A percentile compares a stretch with the other conserved stretches of the same genome.
These are phyloP conservation scores for Halotydeus destructor DNA, from an alignment of 1,140 invertebrate species.

Conservation along the genomic window DNA sequence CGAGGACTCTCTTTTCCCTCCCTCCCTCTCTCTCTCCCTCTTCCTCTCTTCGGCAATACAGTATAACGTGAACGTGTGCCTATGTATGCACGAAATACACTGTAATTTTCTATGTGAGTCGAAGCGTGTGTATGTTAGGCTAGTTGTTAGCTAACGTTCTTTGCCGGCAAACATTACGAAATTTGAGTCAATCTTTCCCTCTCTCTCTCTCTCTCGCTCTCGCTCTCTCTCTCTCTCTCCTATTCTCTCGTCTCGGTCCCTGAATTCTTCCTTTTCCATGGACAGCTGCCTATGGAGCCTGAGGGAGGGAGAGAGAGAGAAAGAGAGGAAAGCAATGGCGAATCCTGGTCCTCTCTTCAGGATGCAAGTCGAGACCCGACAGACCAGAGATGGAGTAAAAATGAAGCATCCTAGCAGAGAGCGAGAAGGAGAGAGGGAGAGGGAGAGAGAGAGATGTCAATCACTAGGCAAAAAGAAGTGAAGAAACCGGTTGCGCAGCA, in stretches of 20 bases:
- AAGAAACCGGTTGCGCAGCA: background rate
- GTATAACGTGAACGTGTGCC: no score
- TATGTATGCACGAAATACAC: background rate
- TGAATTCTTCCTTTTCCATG: background rate
- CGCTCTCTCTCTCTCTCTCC: background rate
- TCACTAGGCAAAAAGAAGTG: background rate
- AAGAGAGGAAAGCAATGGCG: background rate
- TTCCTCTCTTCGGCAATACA: no score
- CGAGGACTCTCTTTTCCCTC: background rate
- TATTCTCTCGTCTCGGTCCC: background rate
- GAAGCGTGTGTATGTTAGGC: background rate
- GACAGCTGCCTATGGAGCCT: background rate
- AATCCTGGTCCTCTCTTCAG: background rate
- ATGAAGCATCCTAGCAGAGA: background rate
- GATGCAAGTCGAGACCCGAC: background rate
- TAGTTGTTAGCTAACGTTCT: background rate
- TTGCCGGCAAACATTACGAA: no score
- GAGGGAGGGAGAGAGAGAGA: background rate
- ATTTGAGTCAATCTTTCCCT: background rate
- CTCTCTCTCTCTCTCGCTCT: background rate
- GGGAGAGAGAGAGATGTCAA: conserved; percentile 1
- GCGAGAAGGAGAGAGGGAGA: background rate
- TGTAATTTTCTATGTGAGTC: background rate
- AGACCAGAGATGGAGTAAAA: background rate
- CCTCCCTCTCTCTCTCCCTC: background rate